Base-by-base conservation (phyloP, 2,888 invertebrate species). In the Caenorhabditis imperialis region DNA sequence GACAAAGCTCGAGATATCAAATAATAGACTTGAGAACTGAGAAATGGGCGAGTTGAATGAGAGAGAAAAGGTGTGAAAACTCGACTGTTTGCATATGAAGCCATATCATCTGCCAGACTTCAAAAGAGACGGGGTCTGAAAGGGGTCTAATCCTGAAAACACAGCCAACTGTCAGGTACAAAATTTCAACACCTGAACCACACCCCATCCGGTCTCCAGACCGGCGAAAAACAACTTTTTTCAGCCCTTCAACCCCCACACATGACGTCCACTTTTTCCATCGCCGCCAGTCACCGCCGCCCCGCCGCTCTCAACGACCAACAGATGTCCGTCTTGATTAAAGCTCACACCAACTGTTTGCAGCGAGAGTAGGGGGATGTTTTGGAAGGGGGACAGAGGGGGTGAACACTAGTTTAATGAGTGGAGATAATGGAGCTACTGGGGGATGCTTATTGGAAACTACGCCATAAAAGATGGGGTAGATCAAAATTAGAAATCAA, bases 311-410 rank as follows among this genome's bases (percentile, higher is more conserved):
- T 50, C 54, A 40, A 60, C 57, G 54, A 18, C 50, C 63, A 58
- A 51, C 72, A 72, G 63, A 63, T 63, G 72, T 63, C 63, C 53
- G 37, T 7, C 27, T 5, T 40, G 63, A 72, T 72, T 72, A 63
- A 72, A 63, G 72, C 72, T 72, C 72, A 72, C 63, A 72, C 54
- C 72, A 72, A 63, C 63, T 72, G 72, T 72, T 72, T n/a, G n/a
- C 53, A 14, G 30, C 48, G 22, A 47, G 18, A 23, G 42, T 42
- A 50, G 67, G 44, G 25, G 50, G 44, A 54, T 71, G 61, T 57
- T 63, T 62, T 57, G 62, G 53, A 69, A 69, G 53, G 69, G 58
- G 69, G 60, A 69, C 69, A 60, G 53, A 58, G 33, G 51, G 44
- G 16, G 51, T 33, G 20, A 25, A 16, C 27, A 20, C 35, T 23